Conservation (phyloP, 2,113 vertebrate species). For the Atlantisia rogersi region DNA sequence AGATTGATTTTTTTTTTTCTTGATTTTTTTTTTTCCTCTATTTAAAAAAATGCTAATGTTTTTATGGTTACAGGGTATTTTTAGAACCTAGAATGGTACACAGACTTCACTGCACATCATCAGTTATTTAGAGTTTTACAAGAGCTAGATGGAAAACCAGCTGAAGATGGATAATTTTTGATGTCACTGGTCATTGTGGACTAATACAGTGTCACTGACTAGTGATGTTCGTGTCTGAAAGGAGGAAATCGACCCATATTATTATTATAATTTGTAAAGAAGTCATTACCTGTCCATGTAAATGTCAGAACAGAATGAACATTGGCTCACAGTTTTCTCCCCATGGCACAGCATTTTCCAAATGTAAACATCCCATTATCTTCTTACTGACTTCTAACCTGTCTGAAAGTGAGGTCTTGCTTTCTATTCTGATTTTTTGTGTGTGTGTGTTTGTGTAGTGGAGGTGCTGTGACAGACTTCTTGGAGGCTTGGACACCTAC, state of each 20-base stretch:
- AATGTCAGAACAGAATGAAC: not conserved
- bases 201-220: not conserved
- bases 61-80: constrained; percentile 29
- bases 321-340: not conserved
- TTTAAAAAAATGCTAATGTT: not conserved
- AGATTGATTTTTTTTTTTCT: not conserved
- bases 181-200: not conserved
- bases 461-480: not conserved
- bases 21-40: no score
- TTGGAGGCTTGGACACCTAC: not conserved
- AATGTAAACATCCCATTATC: not conserved
- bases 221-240: constrained; percentile 5
- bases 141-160: not conserved
- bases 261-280: not conserved
- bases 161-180: not conserved
- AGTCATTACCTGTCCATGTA: not conserved
- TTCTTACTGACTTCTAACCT: not conserved
- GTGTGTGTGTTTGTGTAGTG: not conserved
- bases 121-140: not conserved
- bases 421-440: not conserved
- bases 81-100: not conserved
- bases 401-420: not conserved
- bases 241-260: not conserved
- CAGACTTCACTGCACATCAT: not conserved
- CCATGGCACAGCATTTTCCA: not conserved